Conservation (phyloP, 2,113 vertebrate species). For the Rhagologus leucostigma region DNA sequence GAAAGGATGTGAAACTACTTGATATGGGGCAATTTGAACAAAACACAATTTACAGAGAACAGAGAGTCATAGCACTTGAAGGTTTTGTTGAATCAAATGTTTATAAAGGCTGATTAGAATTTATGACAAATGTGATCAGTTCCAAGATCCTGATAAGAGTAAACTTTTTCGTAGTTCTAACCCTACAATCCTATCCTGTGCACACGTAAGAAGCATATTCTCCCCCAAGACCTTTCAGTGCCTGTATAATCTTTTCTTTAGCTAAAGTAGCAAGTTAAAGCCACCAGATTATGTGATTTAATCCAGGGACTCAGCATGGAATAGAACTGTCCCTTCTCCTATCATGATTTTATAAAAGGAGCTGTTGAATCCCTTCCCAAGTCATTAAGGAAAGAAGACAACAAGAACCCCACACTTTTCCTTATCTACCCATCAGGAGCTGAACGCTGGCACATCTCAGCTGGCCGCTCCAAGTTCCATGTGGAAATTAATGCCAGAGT, state of each 20-base stretch:
- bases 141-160: neutral
- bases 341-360: neutral
- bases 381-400: neutral
- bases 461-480: neutral
- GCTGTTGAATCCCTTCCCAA: neutral
- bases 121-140: neutral
- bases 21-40: neutral
- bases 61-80: neutral
- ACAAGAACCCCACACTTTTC: neutral
- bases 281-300: neutral
- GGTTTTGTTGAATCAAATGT: neutral
- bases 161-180: neutral
- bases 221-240: neutral
- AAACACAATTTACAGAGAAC: neutral
- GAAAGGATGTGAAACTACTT: neutral
- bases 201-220: accelerated
- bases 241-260: neutral
- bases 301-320: neutral
- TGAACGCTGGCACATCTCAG: neutral
- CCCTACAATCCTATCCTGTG: neutral
- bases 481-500: neutral
- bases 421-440: neutral
- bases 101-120: neutral
- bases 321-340: neutral
- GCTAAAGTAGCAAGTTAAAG: neutral